A percentile compares a stretch with the other conserved stretches of the same genome.
phyloP scores from a whole-genome alignment of 1,140 invertebrate species.

The Aphelenchoides fujianensis region DNA sequence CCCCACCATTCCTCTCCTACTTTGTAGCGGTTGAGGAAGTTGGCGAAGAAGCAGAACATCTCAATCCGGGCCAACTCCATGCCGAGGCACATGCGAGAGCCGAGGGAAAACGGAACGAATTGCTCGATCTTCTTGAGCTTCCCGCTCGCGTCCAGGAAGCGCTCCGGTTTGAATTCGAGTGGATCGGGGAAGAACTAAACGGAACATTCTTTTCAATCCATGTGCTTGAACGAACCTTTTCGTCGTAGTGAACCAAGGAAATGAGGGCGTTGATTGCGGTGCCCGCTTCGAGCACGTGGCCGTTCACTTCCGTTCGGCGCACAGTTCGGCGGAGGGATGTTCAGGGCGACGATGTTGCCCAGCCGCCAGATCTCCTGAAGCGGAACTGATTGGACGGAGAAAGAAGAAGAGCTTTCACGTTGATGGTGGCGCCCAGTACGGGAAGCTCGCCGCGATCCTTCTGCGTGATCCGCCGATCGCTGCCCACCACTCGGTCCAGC shows the following conservation, averaged over 20 bases:
- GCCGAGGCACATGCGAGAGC: neutral
- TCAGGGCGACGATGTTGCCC: constrained; percentile 16
- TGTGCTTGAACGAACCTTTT: constrained; percentile 9
- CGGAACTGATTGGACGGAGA: too few relatives aligned
- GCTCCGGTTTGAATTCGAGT: constrained; percentile 16
- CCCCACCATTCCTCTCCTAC: too few relatives aligned
- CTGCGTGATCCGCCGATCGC: neutral
- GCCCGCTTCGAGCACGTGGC: neutral
- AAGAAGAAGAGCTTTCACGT: too few relatives aligned
- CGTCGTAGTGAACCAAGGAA: constrained; percentile 5
- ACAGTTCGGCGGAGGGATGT: neutral
- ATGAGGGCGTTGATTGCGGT: neutral
- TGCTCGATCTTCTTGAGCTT: neutral
- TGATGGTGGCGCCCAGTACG: constrained; percentile 8
- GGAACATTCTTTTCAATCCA: neutral
- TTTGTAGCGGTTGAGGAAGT: neutral
- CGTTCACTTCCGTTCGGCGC: neutral
- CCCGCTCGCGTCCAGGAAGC: constrained; percentile 12
- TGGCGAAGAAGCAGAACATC: neutral
- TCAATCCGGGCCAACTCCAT: neutral
- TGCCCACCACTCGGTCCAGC: neutral
- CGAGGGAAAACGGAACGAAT: constrained; percentile 1
- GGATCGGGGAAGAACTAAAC: constrained; percentile 16
- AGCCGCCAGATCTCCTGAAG: constrained; percentile 17
- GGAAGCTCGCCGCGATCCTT: neutral